Evolutionary conservation across 2,797 vertebrate species (phyloP).

Genomic region (Oreonectes daqikongensis): DNA sequence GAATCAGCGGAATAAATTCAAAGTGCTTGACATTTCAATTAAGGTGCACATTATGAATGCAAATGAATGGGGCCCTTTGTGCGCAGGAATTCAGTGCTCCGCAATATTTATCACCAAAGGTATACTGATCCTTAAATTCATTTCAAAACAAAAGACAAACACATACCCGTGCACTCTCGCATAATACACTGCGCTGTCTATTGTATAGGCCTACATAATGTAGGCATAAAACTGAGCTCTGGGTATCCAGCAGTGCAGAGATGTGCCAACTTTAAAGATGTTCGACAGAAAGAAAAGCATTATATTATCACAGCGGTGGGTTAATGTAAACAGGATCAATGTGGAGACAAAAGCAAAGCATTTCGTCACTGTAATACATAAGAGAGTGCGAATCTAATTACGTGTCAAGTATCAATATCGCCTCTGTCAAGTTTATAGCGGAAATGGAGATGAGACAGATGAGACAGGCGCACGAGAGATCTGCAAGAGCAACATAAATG

Average conservation of each 20-base stretch:
- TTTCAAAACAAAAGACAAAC: background rate
- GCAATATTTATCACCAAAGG: constrained; percentile 59
- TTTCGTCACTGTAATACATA: constrained; percentile 18
- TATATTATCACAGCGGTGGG: constrained; percentile 32
- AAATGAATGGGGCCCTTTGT: constrained; percentile 61
- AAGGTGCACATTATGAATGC: constrained; percentile 64
- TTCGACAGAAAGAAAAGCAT: constrained; percentile 22
- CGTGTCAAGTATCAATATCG: constrained; percentile 26
- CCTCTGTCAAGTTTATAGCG: background rate
- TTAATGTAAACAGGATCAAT: constrained; percentile 34
- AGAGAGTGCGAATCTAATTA: constrained; percentile 32
- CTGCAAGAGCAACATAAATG: background rate
- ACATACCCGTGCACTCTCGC: background rate
- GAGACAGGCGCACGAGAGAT: background rate
- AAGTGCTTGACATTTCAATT: constrained; percentile 70
- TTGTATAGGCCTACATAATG: constrained; percentile 2
- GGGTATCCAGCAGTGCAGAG: background rate
- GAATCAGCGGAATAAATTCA: constrained; percentile 38
- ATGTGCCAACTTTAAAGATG: constrained; percentile 35
- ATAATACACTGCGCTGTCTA: background rate
- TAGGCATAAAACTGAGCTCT: constrained; percentile 11
- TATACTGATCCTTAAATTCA: constrained; percentile 53
- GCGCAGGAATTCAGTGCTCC: constrained; percentile 64
- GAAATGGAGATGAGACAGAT: constrained; percentile 26
- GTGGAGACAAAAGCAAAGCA: background rate